Percentiles rank a stretch among this genome's conserved stretches.
Conservation (phyloP, 2,797 vertebrate species). For the Eulemur coronatus region DNA sequence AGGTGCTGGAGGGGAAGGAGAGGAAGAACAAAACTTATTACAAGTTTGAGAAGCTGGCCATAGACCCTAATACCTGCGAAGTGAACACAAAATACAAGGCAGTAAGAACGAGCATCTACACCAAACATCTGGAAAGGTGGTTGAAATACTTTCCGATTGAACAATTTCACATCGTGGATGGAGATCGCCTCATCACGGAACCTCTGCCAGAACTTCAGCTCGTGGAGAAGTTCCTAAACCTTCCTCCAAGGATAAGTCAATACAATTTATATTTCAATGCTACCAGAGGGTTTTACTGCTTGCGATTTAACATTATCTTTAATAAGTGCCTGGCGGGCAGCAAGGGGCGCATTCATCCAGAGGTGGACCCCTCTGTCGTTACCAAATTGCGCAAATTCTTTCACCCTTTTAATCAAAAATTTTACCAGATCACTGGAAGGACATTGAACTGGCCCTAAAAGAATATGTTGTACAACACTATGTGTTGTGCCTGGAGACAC, state of each 20-base stretch:
- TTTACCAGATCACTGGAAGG: conserved; percentile 98
- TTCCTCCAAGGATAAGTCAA: conserved; percentile 94
- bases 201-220: conserved; percentile 95
- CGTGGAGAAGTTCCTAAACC: conserved; percentile 95
- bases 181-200: conserved; percentile 95
- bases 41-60: conserved; percentile 96
- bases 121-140: conserved; percentile 97
- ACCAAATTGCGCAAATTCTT: conserved; percentile 96
- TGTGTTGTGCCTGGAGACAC: conserved; percentile 84
- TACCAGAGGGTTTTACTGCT: conserved; percentile 98
- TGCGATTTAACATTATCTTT: conserved; percentile 96
- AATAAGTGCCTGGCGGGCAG: conserved; percentile 99
- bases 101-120: conserved; percentile 97
- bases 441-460: conserved; percentile 95
- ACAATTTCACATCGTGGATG: conserved; percentile 96
- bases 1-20: conserved; percentile 96
- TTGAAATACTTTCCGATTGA: conserved; percentile 96
- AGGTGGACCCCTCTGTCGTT: conserved; percentile 93
- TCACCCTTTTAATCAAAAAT: conserved; percentile 98
- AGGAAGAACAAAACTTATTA: conserved; percentile 98
- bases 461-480: conserved; percentile 79
- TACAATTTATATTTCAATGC: conserved; percentile 98
- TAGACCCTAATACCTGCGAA: conserved; percentile 92
- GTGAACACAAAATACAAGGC: conserved; percentile 99
- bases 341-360: conserved; percentile 96